phyloP scores from a whole-genome alignment of 2,113 vertebrate genomes.

The Nycticorax nycticorax region DNA sequence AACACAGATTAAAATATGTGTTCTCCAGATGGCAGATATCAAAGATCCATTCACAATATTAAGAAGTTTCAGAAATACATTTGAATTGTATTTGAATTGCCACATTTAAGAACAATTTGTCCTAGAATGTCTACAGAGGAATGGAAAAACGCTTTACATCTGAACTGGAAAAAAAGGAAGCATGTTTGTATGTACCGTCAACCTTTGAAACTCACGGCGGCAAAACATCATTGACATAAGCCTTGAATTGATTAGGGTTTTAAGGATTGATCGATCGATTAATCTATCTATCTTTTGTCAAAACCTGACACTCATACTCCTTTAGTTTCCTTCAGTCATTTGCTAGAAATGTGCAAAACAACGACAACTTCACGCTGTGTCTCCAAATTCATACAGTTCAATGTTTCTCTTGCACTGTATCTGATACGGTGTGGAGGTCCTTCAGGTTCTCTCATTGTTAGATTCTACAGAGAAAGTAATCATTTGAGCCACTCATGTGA shows the following conservation, averaged over 20 bases:
- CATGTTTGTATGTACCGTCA: not conserved
- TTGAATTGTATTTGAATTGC: not conserved
- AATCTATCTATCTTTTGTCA: not conserved
- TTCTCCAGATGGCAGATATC: not conserved
- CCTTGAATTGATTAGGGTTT: not conserved
- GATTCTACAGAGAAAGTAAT: conserved; percentile 63
- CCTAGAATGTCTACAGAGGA: not conserved
- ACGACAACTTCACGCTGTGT: not conserved
- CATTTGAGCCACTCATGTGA: conserved; percentile 63
- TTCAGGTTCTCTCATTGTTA: conserved; percentile 49
- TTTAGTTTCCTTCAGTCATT: not conserved
- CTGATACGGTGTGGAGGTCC: not conserved
- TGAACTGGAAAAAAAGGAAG: not conserved
- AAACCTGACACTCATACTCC: not conserved
- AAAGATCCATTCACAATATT: not conserved
- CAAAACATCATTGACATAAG: not conserved
- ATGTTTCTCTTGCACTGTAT: not conserved
- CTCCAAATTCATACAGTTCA: not conserved
- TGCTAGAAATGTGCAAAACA: not conserved
- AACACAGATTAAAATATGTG: not conserved
- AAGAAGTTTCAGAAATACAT: conserved; percentile 14
- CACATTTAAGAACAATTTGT: not conserved
- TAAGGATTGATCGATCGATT: not conserved
- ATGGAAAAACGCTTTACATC: not conserved
- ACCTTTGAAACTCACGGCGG: not conserved